These are phyloP conservation scores for Esox masquinongy DNA, from an alignment of 2,797 vertebrate genomes.

Conservation along the genomic window DNA sequence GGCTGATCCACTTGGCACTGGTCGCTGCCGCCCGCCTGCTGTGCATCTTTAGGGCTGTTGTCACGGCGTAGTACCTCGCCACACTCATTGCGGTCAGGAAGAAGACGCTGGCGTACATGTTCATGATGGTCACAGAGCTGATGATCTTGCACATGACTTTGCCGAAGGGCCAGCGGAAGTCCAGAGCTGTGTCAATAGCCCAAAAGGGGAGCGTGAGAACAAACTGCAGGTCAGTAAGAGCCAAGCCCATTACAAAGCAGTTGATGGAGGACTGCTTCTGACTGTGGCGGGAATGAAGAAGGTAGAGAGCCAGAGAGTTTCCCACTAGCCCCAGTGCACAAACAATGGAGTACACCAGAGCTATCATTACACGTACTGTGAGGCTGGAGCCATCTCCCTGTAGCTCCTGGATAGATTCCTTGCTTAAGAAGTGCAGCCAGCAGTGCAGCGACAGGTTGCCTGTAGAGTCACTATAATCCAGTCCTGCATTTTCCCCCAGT, in stretches of 20 bases:
- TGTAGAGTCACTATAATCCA: conserved; percentile 47
- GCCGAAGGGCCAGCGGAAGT: conserved; percentile 80
- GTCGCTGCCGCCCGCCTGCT: conserved; percentile 61
- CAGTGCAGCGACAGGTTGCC: conserved; percentile 76
- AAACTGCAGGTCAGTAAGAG: conserved; percentile 77
- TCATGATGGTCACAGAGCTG: conserved; percentile 80
- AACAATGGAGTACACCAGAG: conserved; percentile 77
- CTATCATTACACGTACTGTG: conserved; percentile 74
- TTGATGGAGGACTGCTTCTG: conserved; percentile 77
- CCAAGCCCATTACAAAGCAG: conserved; percentile 79
- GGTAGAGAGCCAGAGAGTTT: conserved; percentile 77
- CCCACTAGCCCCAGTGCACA: conserved; percentile 79
- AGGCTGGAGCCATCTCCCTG: conserved; percentile 73
- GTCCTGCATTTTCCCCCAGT: conserved; percentile 51
- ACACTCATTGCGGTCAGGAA: conserved; percentile 80
- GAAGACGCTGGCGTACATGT: conserved; percentile 80
- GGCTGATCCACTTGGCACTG: conserved; percentile 73
- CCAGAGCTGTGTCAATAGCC: conserved; percentile 75
- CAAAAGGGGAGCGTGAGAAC: conserved; percentile 79
- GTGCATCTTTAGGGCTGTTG: conserved; percentile 77
- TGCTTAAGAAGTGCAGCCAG: conserved; percentile 76
- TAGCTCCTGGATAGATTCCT: conserved; percentile 70
- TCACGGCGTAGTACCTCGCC: conserved; percentile 75
- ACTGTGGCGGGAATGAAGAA: conserved; percentile 76
- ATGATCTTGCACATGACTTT: conserved; percentile 78